Evolutionary conservation across 2,888 invertebrate genomes (phyloP), one percentile per base, ranked within the genome.

Genomic region (Buathra laborator): DNA sequence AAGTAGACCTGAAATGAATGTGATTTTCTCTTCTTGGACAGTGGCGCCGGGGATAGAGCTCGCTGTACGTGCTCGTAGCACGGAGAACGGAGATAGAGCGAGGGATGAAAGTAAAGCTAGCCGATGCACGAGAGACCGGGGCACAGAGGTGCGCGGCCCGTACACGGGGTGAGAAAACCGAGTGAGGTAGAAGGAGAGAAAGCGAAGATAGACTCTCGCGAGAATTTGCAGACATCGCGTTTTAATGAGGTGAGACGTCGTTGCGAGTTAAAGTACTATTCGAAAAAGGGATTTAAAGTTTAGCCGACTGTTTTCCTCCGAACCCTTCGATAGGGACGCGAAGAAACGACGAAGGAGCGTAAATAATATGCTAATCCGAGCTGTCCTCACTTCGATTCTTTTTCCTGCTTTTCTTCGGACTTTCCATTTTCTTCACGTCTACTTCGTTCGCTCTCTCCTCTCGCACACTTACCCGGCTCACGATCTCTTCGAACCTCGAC

Each of bases 341-440:
- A 48, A 66, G 48, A 70, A 24, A 16, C 62, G 70, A 62, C 59
- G 67, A 86, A 86, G 86, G 87, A 88, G 89, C 89, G 92, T 92
- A 93, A 93, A 93, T 93, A 93, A 93, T 92, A 93, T 93, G 93
- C 91, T 93, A 93, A 93, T 93, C 93, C 92, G 66, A 53, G 86
- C 66, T 87, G 88, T 87, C 86, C 89, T 87, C 88, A 86, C 83
- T 86, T 86, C 85, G 76, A 81, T 87, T 79, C 78, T 86, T 87
- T 86, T 74, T 74, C 74, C 56, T 82, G 59, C 53, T 84, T 77
- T 79, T 87, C 83, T 77, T 84, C 74, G 76, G 43, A 70, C 62
- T 51, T 82, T 72, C 78, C 24, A 48, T 43, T 56, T 82, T 43
- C 74, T 37, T 77, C 29, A 16, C 64, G 19, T 48, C 37, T 19